Conservation (phyloP, 2,888 invertebrate species). For the Thumatha senex region DNA sequence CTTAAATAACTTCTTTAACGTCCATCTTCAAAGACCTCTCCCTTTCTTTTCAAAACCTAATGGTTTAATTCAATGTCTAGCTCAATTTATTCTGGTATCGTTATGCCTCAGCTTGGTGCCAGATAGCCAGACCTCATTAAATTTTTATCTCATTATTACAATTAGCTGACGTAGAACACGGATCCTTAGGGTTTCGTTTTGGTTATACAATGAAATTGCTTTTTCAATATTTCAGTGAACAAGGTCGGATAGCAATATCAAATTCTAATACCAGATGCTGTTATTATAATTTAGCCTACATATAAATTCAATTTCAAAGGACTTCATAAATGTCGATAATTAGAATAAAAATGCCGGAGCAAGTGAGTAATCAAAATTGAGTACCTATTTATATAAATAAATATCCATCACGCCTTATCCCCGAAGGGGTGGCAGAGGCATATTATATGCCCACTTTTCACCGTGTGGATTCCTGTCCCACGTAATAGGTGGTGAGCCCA, state of each 20-base stretch:
- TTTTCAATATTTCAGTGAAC: slow-evolving; percentile 42
- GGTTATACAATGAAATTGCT: slow-evolving; percentile 31
- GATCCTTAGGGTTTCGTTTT: slow-evolving; percentile 29
- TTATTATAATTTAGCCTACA: too few relatives aligned
- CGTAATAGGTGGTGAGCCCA: too few relatives aligned
- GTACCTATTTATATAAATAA: too few relatives aligned
- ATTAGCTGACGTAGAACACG: slow-evolving; percentile 40
- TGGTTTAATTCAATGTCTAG: slow-evolving; percentile 19
- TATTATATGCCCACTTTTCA: too few relatives aligned
- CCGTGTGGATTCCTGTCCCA: too few relatives aligned
- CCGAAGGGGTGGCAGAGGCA: too few relatives aligned
- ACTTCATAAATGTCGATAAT: too few relatives aligned
- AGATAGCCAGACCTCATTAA: slow-evolving; percentile 45
- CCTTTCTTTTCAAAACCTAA: slow-evolving; percentile 12
- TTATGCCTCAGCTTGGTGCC: slow-evolving; percentile 24
- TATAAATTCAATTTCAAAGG: too few relatives aligned
- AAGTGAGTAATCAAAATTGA: too few relatives aligned
- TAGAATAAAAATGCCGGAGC: too few relatives aligned
- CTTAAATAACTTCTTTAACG: slow-evolving; percentile 36
- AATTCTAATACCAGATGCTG: background rate
- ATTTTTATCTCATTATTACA: slow-evolving; percentile 53
- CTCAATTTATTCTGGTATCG: slow-evolving; percentile 30
- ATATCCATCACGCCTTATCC: too few relatives aligned
- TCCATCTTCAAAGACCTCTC: slow-evolving; percentile 19
- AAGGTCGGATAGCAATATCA: background rate